These are phyloP conservation scores for Xestia sexstrigata DNA, from an alignment of 2,888 invertebrate species.

Conservation along the genomic window DNA sequence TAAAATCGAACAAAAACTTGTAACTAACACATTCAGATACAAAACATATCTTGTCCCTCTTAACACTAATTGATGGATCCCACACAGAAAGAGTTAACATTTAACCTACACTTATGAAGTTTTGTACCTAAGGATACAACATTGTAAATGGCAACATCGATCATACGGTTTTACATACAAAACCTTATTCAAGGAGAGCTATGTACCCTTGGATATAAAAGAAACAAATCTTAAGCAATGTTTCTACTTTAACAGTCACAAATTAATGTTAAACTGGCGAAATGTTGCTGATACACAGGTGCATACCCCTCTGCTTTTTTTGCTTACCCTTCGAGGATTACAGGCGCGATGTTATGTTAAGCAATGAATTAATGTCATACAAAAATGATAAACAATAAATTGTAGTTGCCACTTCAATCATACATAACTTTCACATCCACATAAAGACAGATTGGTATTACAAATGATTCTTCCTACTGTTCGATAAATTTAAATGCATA, in stretches of 20 bases:
- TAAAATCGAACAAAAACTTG: slow-evolving; percentile 20
- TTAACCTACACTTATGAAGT: neutral
- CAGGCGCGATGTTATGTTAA: neutral
- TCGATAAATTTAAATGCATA: neutral
- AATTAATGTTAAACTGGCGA: neutral
- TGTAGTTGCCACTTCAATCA: neutral
- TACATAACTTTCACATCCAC: neutral
- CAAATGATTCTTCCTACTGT: neutral
- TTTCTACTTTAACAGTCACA: neutral
- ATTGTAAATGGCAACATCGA: neutral
- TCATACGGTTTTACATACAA: neutral
- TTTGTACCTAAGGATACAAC: neutral
- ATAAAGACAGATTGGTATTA: neutral
- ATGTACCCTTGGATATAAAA: neutral
- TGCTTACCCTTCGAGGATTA: neutral
- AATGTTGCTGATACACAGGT: neutral
- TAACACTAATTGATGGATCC: neutral
- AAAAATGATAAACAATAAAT: neutral
- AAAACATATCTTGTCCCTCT: neutral
- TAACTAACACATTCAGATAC: slow-evolving; percentile 11
- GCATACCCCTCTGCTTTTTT: neutral
- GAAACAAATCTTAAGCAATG: neutral
- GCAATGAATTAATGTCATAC: neutral
- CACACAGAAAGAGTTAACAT: slow-evolving; percentile 2
- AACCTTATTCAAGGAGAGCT: neutral